Percentiles rank a stretch among this genome's conserved stretches.
These are phyloP conservation scores for Mya arenaria DNA, from an alignment of 1,140 invertebrate species.

Conservation along the genomic window DNA sequence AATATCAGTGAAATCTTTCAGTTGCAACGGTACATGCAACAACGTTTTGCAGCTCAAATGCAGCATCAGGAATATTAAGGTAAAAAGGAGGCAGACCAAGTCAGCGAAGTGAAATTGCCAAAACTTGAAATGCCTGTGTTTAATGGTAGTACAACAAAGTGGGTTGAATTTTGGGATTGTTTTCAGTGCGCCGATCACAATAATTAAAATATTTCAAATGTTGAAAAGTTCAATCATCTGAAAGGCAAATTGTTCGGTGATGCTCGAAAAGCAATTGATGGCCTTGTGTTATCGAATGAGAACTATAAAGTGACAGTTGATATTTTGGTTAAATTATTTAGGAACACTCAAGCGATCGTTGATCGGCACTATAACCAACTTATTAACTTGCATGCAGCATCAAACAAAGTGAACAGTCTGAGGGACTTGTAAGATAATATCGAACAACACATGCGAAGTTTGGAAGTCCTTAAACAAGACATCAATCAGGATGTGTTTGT, in stretches of 20 bases:
- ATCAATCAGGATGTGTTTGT: neutral
- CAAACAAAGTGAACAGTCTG: neutral
- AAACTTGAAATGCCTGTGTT: neutral
- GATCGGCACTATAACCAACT: neutral
- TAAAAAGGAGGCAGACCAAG: neutral
- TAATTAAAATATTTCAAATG: neutral
- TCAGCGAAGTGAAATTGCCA: neutral
- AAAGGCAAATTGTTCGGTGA: neutral
- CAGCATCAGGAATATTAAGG: neutral
- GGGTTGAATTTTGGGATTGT: slow-evolving; percentile 1
- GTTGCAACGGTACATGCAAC: neutral
- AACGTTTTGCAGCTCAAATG: neutral
- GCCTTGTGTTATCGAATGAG: neutral
- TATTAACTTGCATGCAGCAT: neutral
- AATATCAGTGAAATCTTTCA: neutral
- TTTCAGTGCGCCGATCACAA: neutral
- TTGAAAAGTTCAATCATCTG: slow-evolving; percentile 2
- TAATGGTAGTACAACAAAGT: neutral
- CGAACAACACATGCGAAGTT: neutral
- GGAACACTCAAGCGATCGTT: neutral
- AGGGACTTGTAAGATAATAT: neutral
- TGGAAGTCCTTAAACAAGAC: neutral
- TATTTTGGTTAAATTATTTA: neutral
- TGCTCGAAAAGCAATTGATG: neutral
- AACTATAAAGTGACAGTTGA: neutral